Evolutionary conservation across 2,888 invertebrate genomes (phyloP), one percentile per base, ranked within the genome.

Genomic region (Sericinus montela): DNA sequence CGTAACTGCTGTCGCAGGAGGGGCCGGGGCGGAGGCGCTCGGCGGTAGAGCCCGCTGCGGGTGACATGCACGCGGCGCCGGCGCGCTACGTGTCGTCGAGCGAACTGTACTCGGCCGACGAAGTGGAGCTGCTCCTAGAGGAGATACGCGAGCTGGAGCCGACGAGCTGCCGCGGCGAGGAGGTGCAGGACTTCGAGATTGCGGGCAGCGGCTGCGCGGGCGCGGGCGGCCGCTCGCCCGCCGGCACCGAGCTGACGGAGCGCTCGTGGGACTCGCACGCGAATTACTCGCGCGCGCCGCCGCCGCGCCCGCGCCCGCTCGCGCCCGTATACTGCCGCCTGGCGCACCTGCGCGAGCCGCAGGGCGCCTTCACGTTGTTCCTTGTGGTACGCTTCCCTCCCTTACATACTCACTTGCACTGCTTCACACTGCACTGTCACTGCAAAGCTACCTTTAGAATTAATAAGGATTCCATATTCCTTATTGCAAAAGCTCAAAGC

Each of bases 111-210:
- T 81, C 86, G 62, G 81, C 87, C 52, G 89, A 89, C 89, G 89
- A 89, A 69, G 89, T 89, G 86, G 89, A 88, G 83, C 85, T 89
- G 76, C 68, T 89, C 69, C 71, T 89, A 70, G 89, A 89, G 74
- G 89, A 89, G 75, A 89, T 89, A 57, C 72, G 89, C 59, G 88
- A 87, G 72, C 83, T 89, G 82, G 89, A 89, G 82, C 88, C 87
- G 55, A 84, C 84, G 58, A 84, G 85, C 76, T 86, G 86, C 63
- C 85, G 83, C 70, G 86, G 83, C 63, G 88, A 88, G 59, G 87
- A 88, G 72, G 76, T 84, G 73, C 85, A 86, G 80, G 89, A 89
- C 76, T 87, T 86, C 76, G 90, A 90, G 82, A 89, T 89, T 79
- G 90, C 90, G 69, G 90, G 90, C 70, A 89, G 89, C 78, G 86